Evolutionary conservation across 2,797 vertebrate genomes (phyloP).

Genomic region (Selene dorsalis): DNA sequence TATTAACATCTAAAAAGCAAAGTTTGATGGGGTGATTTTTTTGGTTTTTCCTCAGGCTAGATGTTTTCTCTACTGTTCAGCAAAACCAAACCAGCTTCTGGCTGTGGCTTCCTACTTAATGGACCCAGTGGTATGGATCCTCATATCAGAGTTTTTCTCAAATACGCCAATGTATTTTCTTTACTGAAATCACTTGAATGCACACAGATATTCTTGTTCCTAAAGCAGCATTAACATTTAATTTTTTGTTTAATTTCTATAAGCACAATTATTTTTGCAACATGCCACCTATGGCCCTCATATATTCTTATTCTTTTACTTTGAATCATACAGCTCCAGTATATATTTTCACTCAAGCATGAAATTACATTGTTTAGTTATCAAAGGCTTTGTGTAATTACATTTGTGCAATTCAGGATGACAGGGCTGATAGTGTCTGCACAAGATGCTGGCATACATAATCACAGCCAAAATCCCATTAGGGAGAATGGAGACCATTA

Average conservation of each 20-base stretch:
- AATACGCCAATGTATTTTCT: slow-evolving; percentile 4
- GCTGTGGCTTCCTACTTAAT: background rate
- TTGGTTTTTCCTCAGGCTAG: background rate
- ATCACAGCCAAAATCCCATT: slow-evolving; percentile 83
- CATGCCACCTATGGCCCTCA: slow-evolving; percentile 26
- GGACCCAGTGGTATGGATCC: background rate
- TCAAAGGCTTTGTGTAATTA: slow-evolving; percentile 83
- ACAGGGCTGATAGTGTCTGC: slow-evolving; percentile 77
- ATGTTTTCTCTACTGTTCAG: background rate
- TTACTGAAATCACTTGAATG: slow-evolving; percentile 5
- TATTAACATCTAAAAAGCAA: no score
- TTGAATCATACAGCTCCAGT: slow-evolving; percentile 47
- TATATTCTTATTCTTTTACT: slow-evolving; percentile 55
- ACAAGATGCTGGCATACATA: slow-evolving; percentile 78
- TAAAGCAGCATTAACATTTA: slow-evolving; percentile 43
- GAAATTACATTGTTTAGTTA: slow-evolving; percentile 84
- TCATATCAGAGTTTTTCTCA: background rate
- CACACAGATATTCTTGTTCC: slow-evolving; percentile 14
- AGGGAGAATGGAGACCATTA: slow-evolving; percentile 79
- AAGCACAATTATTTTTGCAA: slow-evolving; percentile 20
- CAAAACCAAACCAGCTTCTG: background rate
- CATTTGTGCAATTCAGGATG: slow-evolving; percentile 80
- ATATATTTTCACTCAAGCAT: slow-evolving; percentile 76
- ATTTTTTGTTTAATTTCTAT: slow-evolving; percentile 29
- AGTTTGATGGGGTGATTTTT: background rate